Evolutionary conservation across 2,797 vertebrate species (phyloP).

Genomic region (Labroides dimidiatus): DNA sequence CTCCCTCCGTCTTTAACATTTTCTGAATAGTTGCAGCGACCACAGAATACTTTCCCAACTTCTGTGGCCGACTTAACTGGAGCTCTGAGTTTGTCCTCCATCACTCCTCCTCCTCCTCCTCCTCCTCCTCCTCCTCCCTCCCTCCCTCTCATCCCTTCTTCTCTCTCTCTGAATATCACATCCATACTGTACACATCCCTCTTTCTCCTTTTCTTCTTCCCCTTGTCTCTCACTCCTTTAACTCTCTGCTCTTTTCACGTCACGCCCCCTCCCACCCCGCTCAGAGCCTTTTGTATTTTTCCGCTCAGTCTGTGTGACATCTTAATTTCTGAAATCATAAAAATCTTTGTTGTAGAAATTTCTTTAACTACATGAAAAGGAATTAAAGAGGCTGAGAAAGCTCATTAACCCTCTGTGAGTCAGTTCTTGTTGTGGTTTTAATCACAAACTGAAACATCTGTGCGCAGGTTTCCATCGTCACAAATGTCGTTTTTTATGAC

Average conservation of each 20-base stretch:
- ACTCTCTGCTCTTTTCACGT: background rate
- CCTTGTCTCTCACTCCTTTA: no score
- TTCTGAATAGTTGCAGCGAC: conserved; percentile 83
- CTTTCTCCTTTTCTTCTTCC: no score
- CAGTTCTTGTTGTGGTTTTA: background rate
- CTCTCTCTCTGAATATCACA: conserved; percentile 23
- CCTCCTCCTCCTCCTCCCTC: background rate
- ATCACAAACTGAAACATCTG: no score
- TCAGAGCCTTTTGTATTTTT: background rate
- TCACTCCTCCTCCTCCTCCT: conserved; percentile 12
- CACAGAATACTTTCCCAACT: conserved; percentile 85
- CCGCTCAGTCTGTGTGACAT: background rate
- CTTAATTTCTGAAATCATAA: background rate
- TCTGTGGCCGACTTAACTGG: conserved; percentile 78
- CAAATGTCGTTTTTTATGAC: no score
- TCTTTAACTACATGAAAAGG: background rate
- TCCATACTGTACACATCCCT: background rate
- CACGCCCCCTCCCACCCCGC: no score
- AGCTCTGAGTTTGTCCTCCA: conserved; percentile 64
- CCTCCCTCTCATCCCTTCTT: conserved; percentile 19
- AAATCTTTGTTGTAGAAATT: background rate
- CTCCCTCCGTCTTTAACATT: conserved; percentile 82
- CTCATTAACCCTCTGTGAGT: conserved; percentile 5
- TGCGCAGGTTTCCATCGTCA: no score
- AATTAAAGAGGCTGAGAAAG: conserved; percentile 10